These are phyloP conservation scores for Saimiri boliviensis DNA, from an alignment of 2,113 vertebrate species.

Conservation along the genomic window DNA sequence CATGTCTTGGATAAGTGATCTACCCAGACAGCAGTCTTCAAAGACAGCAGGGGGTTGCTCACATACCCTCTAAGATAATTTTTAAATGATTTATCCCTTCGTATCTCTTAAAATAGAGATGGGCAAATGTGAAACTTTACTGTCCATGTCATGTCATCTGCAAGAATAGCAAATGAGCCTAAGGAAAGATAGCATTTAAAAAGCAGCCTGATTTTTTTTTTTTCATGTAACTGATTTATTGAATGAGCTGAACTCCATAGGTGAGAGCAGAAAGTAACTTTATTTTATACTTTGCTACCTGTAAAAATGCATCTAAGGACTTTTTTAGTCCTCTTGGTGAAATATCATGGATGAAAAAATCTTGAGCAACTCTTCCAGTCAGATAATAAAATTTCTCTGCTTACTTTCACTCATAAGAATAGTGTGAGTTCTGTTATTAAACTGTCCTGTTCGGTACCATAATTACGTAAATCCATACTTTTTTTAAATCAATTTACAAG, in stretches of 20 bases:
- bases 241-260: background rate
- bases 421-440: background rate
- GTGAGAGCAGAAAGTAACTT: background rate
- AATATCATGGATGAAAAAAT: background rate
- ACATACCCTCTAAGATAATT: background rate
- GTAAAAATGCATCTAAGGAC: background rate
- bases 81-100: background rate
- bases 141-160: background rate
- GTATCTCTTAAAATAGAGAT: background rate
- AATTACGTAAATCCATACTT: background rate
- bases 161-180: background rate
- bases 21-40: background rate
- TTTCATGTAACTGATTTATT: background rate
- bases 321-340: background rate
- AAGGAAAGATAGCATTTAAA: background rate
- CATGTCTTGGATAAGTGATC: background rate
- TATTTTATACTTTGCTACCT: background rate
- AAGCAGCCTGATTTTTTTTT: background rate
- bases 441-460: background rate
- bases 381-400: background rate
- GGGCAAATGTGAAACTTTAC: background rate
- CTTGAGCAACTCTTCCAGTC: background rate
- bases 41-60: background rate
- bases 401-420: background rate
- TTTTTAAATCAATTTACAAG: background rate